Percentiles rank a stretch among this genome's conserved stretches.
phyloP scores from a whole-genome alignment of 2,113 vertebrate genomes.

The Tauraco erythrolophus region DNA sequence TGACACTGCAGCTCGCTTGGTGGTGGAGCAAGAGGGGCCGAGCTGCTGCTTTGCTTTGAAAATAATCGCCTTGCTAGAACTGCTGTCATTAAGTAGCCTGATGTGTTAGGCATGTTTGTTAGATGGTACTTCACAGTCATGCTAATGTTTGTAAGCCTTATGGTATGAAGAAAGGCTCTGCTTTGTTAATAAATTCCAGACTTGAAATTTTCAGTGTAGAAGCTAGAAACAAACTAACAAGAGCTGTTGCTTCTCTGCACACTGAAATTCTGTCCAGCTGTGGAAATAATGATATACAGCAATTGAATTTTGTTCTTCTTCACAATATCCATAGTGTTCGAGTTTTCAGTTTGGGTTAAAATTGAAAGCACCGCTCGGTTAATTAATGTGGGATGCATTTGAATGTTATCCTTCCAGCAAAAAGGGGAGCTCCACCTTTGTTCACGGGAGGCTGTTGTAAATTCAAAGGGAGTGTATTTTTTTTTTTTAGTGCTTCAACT shows the following conservation, averaged over 20 bases:
- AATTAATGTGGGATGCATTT: background rate
- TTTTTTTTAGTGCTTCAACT: background rate
- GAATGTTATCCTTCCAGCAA: background rate
- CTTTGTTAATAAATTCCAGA: constrained; percentile 15
- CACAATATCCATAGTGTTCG: background rate
- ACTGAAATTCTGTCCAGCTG: background rate
- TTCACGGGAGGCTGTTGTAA: background rate
- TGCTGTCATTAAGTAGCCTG: background rate
- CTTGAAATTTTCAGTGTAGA: background rate
- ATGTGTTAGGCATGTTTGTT: background rate
- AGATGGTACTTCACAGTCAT: background rate
- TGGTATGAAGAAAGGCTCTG: background rate
- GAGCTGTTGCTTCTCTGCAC: background rate
- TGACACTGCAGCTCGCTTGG: fast-evolving
- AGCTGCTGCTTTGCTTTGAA: background rate
- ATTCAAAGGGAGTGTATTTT: background rate
- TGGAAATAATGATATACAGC: background rate
- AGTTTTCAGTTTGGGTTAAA: background rate
- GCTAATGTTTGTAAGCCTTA: background rate
- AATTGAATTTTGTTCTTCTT: background rate
- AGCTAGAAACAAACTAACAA: background rate
- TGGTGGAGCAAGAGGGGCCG: background rate
- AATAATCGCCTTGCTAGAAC: background rate
- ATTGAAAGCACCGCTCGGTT: background rate
- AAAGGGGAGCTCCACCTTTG: background rate